phyloP scores from a whole-genome alignment of 2,888 invertebrate genomes.

The Chrysolina oricalcia region DNA sequence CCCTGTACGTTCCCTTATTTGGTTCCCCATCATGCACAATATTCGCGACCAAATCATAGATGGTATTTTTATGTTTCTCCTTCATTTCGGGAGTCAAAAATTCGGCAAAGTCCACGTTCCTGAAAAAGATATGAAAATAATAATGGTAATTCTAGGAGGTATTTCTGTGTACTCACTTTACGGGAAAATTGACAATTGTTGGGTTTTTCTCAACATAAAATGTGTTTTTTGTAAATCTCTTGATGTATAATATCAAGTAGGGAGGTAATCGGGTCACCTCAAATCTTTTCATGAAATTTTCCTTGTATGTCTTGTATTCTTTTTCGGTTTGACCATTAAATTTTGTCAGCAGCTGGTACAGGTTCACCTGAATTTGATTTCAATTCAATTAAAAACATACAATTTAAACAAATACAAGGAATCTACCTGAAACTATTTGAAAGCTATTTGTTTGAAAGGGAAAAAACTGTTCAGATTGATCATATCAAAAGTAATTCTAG shows the following conservation, averaged over 20 bases:
- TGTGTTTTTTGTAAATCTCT: constrained; percentile 98
- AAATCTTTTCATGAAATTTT: constrained; percentile 97
- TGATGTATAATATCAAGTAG: constrained; percentile 96
- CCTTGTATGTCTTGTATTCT: constrained; percentile 99
- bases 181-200: constrained; percentile 99
- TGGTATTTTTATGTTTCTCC: constrained; percentile 85
- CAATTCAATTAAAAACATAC: no score
- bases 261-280: constrained; percentile 95
- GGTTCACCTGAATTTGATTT: constrained; percentile 80
- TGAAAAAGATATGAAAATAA: constrained; percentile 70
- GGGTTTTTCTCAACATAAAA: constrained; percentile 99
- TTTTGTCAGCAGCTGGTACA: constrained; percentile 94
- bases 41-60: constrained; percentile 98
- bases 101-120: constrained; percentile 98
- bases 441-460: no score
- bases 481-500: no score
- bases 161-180: constrained; percentile 84
- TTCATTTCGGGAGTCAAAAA: constrained; percentile 90
- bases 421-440: no score
- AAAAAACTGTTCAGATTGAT: no score
- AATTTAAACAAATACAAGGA: no score
- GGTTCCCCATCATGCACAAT: constrained; percentile 99
- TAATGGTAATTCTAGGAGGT: constrained; percentile 11
- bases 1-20: constrained; percentile 93
- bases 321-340: constrained; percentile 97